phyloP scores from a whole-genome alignment of 2,888 invertebrate genomes.

The Drosophila antonietae region DNA sequence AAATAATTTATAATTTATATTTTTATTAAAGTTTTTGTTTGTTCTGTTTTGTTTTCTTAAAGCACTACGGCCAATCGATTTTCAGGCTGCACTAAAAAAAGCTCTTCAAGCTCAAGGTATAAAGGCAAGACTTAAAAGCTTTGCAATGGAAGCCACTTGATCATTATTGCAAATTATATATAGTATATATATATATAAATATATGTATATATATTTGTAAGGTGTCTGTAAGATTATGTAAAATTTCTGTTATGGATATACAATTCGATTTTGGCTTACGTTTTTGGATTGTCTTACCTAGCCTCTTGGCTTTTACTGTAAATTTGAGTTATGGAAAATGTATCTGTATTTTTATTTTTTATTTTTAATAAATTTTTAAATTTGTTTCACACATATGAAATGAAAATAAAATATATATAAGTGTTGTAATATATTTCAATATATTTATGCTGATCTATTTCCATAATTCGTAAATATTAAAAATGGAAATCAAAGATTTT shows the following conservation, averaged over 20 bases:
- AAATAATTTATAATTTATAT: conserved; percentile 36
- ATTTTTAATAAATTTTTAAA: conserved; percentile 1
- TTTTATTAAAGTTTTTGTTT: conserved; percentile 25
- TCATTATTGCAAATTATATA: conserved; percentile 37
- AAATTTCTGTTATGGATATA: conserved; percentile 26
- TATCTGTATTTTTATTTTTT: conserved; percentile 28
- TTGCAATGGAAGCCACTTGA: conserved; percentile 65
- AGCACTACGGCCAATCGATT: conserved; percentile 70
- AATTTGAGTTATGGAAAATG: conserved; percentile 50
- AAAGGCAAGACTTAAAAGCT: conserved; percentile 67
- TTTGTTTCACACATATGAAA: conserved; percentile 7
- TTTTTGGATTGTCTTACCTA: conserved; percentile 62
- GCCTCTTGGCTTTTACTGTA: conserved; percentile 56
- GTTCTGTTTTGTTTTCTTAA: conserved; percentile 39
- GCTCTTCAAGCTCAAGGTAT: conserved; percentile 66
- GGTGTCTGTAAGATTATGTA: conserved; percentile 34
- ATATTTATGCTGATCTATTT: background rate
- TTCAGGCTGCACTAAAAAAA: conserved; percentile 62
- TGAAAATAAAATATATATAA: conserved; percentile 10
- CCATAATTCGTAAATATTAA: background rate
- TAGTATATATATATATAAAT: conserved; percentile 9
- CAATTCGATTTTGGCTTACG: conserved; percentile 48
- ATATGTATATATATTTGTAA: conserved; percentile 24
- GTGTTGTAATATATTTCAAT: background rate
- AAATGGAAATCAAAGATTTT: background rate